Base-by-base conservation (phyloP, 2,888 invertebrate species). In the Amblyjoppa fuscipennis region DNA sequence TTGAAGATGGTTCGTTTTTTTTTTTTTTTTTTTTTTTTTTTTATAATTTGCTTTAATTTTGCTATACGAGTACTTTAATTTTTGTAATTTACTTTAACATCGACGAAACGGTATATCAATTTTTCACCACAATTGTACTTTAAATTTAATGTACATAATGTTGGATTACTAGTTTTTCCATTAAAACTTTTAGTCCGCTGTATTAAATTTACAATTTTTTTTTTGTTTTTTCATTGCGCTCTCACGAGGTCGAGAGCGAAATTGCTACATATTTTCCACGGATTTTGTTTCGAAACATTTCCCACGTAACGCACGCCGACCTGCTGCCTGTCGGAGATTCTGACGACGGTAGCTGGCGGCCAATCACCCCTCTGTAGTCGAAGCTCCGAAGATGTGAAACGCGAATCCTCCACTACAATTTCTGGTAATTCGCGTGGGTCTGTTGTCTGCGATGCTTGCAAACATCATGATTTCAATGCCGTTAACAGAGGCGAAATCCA, bases 381-480 rank as follows among this genome's bases (percentile, higher is more conserved):
- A 34, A 9, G 13, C 74, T 51, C 11, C 79, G 38, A 59, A 51
- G 61, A 76, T 34, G 56, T 25, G 53, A 66, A 77, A 78, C 28
- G 49, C 66, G 25, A 59, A 69, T 41, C 3, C 68, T 69, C n/a
- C 28, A 45, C 45, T 61, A 34, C 51, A 28, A 75, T 68, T 74
- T 56, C 49, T 1, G 53, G 74, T 78, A 77, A 75, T 69, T 78
- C 53, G 70, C 64, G 28, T 66, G 64, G 45, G 73, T 75, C 59
- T 66, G 61, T 76, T 66, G 41, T 59, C 59, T 41, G 45, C 66
- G 53, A 81, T 73, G 64, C 56, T 78, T 75, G 61, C 53, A 71
- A 84, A 81, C 25, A 59, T 28, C 69, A 75, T 77, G 70, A 78
- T 85, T 81, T 85, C 69, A 64, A 64, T 64, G 49, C 38, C 59